phyloP scores from a whole-genome alignment of 2,113 vertebrate genomes.

The Mus musculus region GRCm39 chr7:66574001-66574500 shows the following conservation, averaged over 20 bases:
- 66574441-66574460: background rate
- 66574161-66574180: background rate
- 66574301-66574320: background rate
- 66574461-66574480: background rate
- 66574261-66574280: background rate
- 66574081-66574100: background rate
- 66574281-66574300: background rate
- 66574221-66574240: background rate
- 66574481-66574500: too few relatives aligned
- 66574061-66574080: background rate
- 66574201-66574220: background rate
- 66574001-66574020: background rate
- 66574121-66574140: background rate
- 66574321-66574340: background rate
- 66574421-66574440: background rate
- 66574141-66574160: background rate
- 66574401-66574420: background rate
- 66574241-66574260: background rate
- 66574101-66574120: background rate
- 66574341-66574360: background rate
- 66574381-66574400: background rate
- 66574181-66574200: background rate
- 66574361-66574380: background rate
- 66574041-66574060: background rate
- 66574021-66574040: background rate